phyloP scores from a whole-genome alignment of 2,888 invertebrate species.

The Xylophagus ater region DNA sequence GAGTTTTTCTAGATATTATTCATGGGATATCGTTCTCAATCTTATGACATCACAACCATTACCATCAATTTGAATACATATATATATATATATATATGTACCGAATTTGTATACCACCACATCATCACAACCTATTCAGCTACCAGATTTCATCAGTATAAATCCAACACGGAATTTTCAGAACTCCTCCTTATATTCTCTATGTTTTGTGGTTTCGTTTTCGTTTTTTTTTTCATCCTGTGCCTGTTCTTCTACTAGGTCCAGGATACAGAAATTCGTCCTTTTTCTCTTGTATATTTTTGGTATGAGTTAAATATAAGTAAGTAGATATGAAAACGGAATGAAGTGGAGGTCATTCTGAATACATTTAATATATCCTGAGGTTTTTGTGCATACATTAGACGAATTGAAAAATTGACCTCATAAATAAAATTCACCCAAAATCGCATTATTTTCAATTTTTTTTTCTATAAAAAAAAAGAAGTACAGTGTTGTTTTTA shows the following conservation, averaged over 20 bases:
- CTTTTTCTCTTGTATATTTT: constrained; percentile 1
- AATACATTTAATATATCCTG: constrained; percentile 13
- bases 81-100: no score
- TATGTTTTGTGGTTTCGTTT: not conserved
- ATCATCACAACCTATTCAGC: no score
- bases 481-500: no score
- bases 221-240: not conserved
- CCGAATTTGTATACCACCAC: no score
- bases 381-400: constrained; percentile 14
- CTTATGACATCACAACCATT: no score
- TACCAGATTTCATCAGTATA: no score
- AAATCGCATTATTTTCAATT: constrained; percentile 14
- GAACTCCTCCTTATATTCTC: not conserved
- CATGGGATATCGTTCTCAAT: constrained; percentile 13
- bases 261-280: not conserved
- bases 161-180: no score
- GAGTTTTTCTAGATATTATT: constrained; percentile 16
- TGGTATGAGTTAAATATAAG: no score
- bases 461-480: no score
- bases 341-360: not conserved
- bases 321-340: no score
- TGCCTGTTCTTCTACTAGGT: constrained; percentile 2
- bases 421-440: constrained; percentile 17
- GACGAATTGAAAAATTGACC: constrained; percentile 16
- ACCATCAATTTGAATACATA: not conserved